Percentiles rank a stretch among this genome's conserved stretches.
Evolutionary conservation across 2,888 invertebrate genomes (phyloP).

Genomic region (Platycheirus rosarum): DNA sequence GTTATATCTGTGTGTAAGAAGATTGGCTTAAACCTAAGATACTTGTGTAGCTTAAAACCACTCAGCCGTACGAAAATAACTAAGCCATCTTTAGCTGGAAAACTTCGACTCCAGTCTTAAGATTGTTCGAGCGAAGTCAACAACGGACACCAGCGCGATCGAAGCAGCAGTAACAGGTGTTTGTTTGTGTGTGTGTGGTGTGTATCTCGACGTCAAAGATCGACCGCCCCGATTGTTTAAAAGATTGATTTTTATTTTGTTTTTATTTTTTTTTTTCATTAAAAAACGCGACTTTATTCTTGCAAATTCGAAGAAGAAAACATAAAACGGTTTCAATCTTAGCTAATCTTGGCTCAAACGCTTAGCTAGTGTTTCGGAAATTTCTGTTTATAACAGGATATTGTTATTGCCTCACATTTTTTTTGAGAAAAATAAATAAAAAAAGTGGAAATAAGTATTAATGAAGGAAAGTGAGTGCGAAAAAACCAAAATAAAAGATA

Average conservation of each 20-base stretch:
- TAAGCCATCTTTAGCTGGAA: conserved; percentile 62
- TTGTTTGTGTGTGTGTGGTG: conserved; percentile 56
- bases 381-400: conserved; percentile 36
- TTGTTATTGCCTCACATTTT: conserved; percentile 4
- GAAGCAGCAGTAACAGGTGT: conserved; percentile 61
- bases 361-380: conserved; percentile 23
- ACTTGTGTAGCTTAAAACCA: conserved; percentile 44
- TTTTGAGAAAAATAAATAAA: conserved; percentile 1
- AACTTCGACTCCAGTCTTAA: conserved; percentile 71
- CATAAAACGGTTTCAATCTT: conserved; percentile 2
- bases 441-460: conserved; percentile 22
- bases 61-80: conserved; percentile 60
- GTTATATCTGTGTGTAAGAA: conserved; percentile 33
- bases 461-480: conserved; percentile 43
- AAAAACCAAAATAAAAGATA: conserved; percentile 22
- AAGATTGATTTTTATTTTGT: conserved; percentile 26
- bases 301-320: conserved; percentile 1
- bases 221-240: conserved; percentile 55
- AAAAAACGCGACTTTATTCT: not conserved
- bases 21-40: conserved; percentile 37
- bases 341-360: not conserved
- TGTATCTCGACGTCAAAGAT: conserved; percentile 46
- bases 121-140: conserved; percentile 73
- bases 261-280: conserved; percentile 22
- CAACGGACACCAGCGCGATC: conserved; percentile 71